Base-by-base conservation (phyloP, 2,888 invertebrate genomes). In the Euspilapteryx auroguttella region DNA sequence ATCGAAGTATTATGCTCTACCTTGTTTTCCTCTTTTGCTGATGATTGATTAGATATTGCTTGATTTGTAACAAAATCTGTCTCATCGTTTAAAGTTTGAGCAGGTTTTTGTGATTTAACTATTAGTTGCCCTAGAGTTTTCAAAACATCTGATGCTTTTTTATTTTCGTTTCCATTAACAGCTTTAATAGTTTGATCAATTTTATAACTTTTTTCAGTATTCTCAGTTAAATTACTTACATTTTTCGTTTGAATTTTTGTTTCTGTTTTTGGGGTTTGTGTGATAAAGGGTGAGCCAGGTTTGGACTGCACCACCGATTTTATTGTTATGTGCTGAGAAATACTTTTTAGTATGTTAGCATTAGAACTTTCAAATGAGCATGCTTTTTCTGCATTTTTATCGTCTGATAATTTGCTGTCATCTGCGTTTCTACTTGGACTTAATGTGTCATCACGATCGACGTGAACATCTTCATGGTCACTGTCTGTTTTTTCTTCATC, bases 21-120 rank as follows among this genome's bases (percentile, higher is more conserved):
- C 15, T 14, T 12, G 10, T 15, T 25, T 15, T 25, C 14, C 14
- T n/a, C 14, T 14, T 24, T 7, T 10, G 12, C 9, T 13, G 13
- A 24, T 8, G 12, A 12, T 22, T 22, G 10, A 12, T 12, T 22
- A 7, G 22, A 49, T 42, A 59, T 56, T 32, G 49, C 48, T 4
- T 62, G 45, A 34, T 55, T 45, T 45, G 55, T 61, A 30, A 62
- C 44, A 36, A 63, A 41, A 36, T 55, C 42, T 14, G 44, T 35
- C 37, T 48, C 55, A 11, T 41, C 37, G 25, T 42, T 37, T 24
- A 38, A 44, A 10, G 41, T 44, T 28, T 36, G 37, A 30, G 35
- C 14, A n/a, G 10, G 8, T 10, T 14, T 26, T 22, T 22, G 22
- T 9, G 3, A 22, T 22, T 12, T 6, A 10, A 10, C 12, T 10